Percentiles rank a stretch among this genome's conserved stretches.
Conservation (phyloP, 2,113 vertebrate genomes). For the Ahaetulla prasina region DNA sequence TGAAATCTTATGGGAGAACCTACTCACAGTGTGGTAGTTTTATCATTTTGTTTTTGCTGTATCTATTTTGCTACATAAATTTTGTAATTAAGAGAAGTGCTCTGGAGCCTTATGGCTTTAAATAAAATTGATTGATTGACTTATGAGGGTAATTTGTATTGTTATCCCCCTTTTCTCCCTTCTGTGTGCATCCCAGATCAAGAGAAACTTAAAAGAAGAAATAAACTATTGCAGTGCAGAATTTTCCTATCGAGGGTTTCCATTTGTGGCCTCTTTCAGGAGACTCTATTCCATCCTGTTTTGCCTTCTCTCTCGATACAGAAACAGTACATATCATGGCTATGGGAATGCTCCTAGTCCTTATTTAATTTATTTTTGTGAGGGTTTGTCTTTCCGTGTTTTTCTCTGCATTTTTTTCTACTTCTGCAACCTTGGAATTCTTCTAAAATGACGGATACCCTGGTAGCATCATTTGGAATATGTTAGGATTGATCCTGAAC, state of each 20-base stretch:
- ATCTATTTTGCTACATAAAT: background rate
- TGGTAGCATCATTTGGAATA: background rate
- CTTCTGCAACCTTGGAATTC: background rate
- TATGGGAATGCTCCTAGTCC: background rate
- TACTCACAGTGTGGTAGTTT: background rate
- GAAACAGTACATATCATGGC: background rate
- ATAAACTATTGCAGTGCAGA: background rate
- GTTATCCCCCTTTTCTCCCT: background rate
- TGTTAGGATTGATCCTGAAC: background rate
- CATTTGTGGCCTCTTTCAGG: background rate
- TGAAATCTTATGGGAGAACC: constrained; percentile 4
- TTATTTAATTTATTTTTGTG: background rate
- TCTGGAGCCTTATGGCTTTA: background rate
- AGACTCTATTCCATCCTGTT: background rate
- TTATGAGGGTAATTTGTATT: background rate
- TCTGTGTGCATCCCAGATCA: background rate
- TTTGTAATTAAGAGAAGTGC: background rate
- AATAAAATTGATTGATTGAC: background rate
- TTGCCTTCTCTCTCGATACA: background rate
- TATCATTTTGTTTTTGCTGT: background rate
- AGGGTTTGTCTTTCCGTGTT: background rate
- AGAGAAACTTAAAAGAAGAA: background rate
- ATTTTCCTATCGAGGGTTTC: background rate
- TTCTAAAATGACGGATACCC: background rate
- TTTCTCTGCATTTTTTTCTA: background rate